These are phyloP conservation scores for Prionace glauca DNA, from an alignment of 2,797 vertebrate genomes.

Conservation along the genomic window DNA sequence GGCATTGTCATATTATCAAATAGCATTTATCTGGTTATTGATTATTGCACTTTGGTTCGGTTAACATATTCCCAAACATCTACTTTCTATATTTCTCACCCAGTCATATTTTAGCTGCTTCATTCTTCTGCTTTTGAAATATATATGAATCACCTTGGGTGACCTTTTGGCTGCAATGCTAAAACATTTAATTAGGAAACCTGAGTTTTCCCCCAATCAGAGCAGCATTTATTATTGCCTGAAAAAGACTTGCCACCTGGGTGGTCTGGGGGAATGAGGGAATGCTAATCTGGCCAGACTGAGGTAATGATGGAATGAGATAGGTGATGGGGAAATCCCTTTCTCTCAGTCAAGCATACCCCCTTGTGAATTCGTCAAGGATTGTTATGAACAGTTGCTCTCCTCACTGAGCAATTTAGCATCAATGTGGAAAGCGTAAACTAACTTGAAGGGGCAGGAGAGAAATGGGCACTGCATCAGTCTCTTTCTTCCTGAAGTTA, in stretches of 20 bases:
- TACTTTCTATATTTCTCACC: background rate
- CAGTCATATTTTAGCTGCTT: background rate
- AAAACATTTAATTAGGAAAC: background rate
- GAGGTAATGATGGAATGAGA: background rate
- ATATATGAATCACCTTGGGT: background rate
- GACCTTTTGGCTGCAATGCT: background rate
- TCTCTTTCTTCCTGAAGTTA: background rate
- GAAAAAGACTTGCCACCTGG: background rate
- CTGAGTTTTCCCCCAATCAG: background rate
- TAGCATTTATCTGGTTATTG: background rate
- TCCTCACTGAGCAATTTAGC: background rate
- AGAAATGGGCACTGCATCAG: no score
- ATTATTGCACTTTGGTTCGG: background rate
- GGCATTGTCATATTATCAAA: constrained; percentile 8
- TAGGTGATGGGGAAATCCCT: background rate
- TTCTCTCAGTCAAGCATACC: background rate
- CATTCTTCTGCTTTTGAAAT: background rate
- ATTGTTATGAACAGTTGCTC: background rate
- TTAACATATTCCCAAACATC: background rate
- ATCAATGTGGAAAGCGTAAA: background rate
- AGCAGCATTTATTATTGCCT: background rate
- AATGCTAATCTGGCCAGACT: background rate
- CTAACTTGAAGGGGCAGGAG: background rate
- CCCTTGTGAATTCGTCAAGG: background rate
- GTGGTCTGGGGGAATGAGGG: constrained; percentile 20